Percentiles rank a stretch among this genome's conserved stretches.
phyloP scores from a whole-genome alignment of 2,797 vertebrate species.

The Thamnophis elegans region DNA sequence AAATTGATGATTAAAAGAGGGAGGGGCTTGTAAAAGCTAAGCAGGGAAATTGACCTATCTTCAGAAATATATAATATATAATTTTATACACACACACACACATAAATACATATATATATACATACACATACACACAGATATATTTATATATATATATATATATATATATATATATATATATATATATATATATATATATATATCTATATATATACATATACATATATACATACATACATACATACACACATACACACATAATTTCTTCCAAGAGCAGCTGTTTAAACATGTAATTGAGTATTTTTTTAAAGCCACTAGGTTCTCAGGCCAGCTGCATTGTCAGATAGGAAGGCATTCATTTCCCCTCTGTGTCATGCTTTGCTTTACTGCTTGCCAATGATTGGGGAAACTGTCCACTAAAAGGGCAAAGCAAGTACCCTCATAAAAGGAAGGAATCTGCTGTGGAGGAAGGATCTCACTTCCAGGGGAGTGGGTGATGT shows the following conservation, averaged over 20 bases:
- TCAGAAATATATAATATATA: conserved; percentile 31
- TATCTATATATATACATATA: no score
- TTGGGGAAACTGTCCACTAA: not conserved
- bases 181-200: no score
- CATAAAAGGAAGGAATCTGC: conserved; percentile 1
- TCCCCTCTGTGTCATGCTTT: not conserved
- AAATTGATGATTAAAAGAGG: conserved; percentile 49
- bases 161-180: no score
- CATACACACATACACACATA: conserved; percentile 46
- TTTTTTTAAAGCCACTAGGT: not conserved
- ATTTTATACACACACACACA: no score
- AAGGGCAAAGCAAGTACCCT: not conserved
- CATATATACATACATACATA: no score
- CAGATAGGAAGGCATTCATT: not conserved
- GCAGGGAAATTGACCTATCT: conserved; percentile 31
- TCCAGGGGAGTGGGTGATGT: conserved; percentile 11
- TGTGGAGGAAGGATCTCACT: not conserved
- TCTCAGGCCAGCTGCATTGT: not conserved
- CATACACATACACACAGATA: no score
- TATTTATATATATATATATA: no score
- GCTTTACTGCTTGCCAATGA: not conserved
- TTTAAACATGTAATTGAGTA: conserved; percentile 36
- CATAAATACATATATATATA: no score
- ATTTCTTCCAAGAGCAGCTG: conserved; percentile 61
- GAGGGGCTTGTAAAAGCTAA: conserved; percentile 18